Evolutionary conservation across 2,113 vertebrate species (phyloP).

Genomic region (Paradisaea rubra): DNA sequence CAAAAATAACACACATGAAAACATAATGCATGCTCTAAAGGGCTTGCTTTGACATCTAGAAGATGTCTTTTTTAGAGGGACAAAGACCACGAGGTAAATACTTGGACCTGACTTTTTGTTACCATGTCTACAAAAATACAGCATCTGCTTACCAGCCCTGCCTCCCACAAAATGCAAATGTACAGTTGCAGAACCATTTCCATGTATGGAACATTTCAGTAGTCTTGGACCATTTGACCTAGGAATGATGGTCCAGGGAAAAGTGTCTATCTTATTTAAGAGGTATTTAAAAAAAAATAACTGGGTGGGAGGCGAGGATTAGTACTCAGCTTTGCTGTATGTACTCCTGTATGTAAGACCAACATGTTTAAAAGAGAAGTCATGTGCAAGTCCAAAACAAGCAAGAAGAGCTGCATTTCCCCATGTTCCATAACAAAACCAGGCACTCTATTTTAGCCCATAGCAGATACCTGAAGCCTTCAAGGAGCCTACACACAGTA

Average conservation of each 20-base stretch:
- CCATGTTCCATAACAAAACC: not conserved
- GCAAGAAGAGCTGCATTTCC: not conserved
- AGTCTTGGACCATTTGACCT: not conserved
- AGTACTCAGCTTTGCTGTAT: not conserved
- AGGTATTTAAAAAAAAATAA: not conserved
- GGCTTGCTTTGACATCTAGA: not conserved
- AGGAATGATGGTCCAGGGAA: not conserved
- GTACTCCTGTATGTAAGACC: not conserved
- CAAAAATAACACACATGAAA: not conserved
- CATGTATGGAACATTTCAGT: not conserved
- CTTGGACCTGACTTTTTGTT: not conserved
- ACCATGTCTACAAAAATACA: not conserved
- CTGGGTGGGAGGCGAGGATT: not conserved
- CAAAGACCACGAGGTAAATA: not conserved
- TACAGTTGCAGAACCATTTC: not conserved
- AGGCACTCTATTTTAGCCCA: not conserved
- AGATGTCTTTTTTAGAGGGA: not conserved
- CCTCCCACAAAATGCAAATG: not conserved
- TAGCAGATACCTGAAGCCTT: not conserved
- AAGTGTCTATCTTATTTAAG: rapidly evolving
- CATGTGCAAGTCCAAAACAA: not conserved
- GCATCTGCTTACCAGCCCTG: not conserved
- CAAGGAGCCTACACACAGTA: not conserved
- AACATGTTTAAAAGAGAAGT: not conserved
- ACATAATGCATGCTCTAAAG: not conserved